Evolutionary conservation across 30 jellyfish, hydroid and myxozoan genomes (phyloP), one percentile per base, ranked within the genome.

Genomic region (Morbakka virulenta): DNA sequence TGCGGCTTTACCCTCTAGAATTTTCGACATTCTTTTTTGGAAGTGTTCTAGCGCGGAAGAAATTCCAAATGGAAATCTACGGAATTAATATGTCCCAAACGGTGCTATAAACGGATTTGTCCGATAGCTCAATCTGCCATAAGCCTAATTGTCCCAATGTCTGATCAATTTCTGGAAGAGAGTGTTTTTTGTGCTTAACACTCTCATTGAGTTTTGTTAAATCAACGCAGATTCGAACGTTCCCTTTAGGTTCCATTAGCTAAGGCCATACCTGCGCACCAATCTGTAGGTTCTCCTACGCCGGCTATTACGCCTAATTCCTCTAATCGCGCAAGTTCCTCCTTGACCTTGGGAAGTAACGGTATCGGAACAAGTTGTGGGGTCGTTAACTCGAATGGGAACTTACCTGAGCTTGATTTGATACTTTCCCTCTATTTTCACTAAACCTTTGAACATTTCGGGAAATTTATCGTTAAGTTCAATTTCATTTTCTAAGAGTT

Each of bases 21-120:
- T 57, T 76, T 76, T 69, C 32, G 69, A 32, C 87, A 76, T 53
- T 20, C 67, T 35, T 4, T 80, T 53, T 27, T 76, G 83, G 80
- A 53, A 53, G 2, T 50, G 80, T 31, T 74, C 82, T 31, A 2
- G 4, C 22, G 34, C 82, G 17, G 69, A 26, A 22, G 82, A 41
- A 33, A 76, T 62, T 21, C 83, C 88, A 62, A 48, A 62, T 11
- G 48, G 88, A 1, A 50, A 36, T 35, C 81, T 53, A 52, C 49
- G 29, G 80, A 81, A 81, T 26, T 83, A 69, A 51, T 23, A 72
- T 62, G 80, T 62, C 73, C 93, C 93, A 79, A 68, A 81, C 14
- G 84, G 90, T 27, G 84, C 32, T 1, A 53, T 29, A 75, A 75
- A 53, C 26, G 87, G 52, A 50, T 22, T 63, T 82, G 3, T 77